A percentile compares a stretch with the other conserved stretches of the same genome.
Evolutionary conservation across 2,888 invertebrate species (phyloP).

Genomic region (Chymomyza amoena): DNA sequence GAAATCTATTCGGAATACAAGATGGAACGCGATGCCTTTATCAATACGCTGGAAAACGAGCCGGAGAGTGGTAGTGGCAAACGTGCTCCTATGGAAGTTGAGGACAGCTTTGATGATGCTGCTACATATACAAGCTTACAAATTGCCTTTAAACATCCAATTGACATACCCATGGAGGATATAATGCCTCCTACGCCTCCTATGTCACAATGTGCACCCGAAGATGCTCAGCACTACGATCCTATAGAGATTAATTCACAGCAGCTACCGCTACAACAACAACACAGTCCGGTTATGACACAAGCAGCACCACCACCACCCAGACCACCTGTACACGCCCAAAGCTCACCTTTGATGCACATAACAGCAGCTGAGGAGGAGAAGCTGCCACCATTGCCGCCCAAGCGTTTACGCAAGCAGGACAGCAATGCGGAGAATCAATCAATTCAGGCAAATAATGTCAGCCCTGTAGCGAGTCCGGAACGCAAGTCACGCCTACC

Average conservation of each 20-base stretch:
- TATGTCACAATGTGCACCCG: constrained; percentile 72
- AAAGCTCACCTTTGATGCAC: constrained; percentile 77
- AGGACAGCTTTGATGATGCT: constrained; percentile 86
- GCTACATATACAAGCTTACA: constrained; percentile 91
- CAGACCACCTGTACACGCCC: not conserved
- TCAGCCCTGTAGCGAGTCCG: constrained; percentile 9
- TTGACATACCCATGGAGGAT: constrained; percentile 84
- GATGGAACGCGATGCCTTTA: constrained; percentile 81
- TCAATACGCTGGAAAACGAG: constrained; percentile 74
- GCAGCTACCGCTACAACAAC: constrained; percentile 74
- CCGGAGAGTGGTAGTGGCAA: constrained; percentile 54
- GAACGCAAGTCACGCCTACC: constrained; percentile 45
- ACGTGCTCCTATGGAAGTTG: constrained; percentile 79
- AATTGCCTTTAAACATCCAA: constrained; percentile 90
- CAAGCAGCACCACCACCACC: not conserved
- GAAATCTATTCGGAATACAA: constrained; percentile 89
- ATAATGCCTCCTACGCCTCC: constrained; percentile 79
- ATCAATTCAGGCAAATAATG: constrained; percentile 65
- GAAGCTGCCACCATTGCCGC: constrained; percentile 88
- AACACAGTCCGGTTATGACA: not conserved
- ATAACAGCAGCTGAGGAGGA: constrained; percentile 80
- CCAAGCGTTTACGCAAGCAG: constrained; percentile 85
- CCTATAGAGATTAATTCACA: constrained; percentile 75
- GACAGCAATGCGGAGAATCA: constrained; percentile 77
- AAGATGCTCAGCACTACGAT: constrained; percentile 79